Evolutionary conservation across 2,113 vertebrate genomes (phyloP).

Genomic region (Chloropsis hardwickii): DNA sequence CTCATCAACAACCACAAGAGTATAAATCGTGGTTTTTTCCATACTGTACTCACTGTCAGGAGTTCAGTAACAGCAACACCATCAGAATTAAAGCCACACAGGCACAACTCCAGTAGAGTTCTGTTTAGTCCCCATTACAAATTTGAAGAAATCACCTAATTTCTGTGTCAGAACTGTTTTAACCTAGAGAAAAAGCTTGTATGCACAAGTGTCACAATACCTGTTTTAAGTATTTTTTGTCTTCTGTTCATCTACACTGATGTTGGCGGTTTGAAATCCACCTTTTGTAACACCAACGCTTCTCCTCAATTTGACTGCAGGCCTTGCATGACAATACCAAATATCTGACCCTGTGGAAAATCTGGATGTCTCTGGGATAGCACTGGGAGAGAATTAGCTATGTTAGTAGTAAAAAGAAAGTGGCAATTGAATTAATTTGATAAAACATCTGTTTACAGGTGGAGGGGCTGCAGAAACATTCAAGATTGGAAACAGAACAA

Average conservation of each 20-base stretch:
- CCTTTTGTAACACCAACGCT: accelerated
- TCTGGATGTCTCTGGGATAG: background rate
- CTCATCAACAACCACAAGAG: background rate
- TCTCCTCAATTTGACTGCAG: background rate
- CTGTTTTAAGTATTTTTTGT: background rate
- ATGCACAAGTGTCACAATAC: background rate
- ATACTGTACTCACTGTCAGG: background rate
- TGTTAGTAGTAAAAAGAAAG: background rate
- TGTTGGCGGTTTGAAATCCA: background rate
- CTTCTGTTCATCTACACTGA: background rate
- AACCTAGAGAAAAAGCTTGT: background rate
- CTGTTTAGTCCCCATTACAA: background rate
- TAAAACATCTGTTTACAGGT: background rate
- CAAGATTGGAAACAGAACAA: background rate
- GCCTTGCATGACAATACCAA: no score
- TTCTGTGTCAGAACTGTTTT: background rate
- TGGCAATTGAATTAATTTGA: background rate
- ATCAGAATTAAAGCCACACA: background rate
- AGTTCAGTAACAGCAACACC: background rate
- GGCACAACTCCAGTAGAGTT: background rate
- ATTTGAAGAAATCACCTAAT: background rate
- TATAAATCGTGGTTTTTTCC: background rate
- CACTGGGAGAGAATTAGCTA: background rate
- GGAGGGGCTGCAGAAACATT: background rate
- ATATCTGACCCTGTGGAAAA: background rate